Evolutionary conservation across 2,113 vertebrate genomes (phyloP), one percentile per base, ranked within the genome.

Genomic region (Trinectes maculatus): DNA sequence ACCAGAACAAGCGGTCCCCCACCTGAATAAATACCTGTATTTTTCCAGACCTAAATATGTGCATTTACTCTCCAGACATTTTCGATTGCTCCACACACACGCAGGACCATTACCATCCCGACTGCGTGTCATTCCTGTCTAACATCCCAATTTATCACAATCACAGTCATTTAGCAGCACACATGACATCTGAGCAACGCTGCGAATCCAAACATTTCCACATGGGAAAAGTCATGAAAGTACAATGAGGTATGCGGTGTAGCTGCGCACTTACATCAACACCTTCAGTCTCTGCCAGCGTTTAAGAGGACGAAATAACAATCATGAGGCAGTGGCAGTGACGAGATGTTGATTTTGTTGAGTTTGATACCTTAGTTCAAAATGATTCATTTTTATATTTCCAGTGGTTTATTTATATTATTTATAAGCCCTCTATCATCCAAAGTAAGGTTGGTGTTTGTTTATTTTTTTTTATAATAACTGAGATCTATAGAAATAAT

Each of bases 21-120:
- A 93, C 92, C 92, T 93, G 91, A 92, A 91, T 88, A 92, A 93
- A 93, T 90, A 93, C 84, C 85, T 87, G 82, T 90, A 91, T 92
- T 92, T 92, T 89, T 89, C 84, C 84, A 91, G 80, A 71, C 77
- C 87, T 90, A 90, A 92, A 92, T 90, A 89, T 90, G 89, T 86
- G 90, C 91, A 90, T 92, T 93, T 92, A 90, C 33, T 58, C 84
- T 63, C 75, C 84, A 90, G 85, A 90, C 85, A 79, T 87, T 80
- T 88, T 74, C 77, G 83, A 90, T 90, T 88, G 82, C 89, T 89
- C 29, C 74, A 52, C 77, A 89, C 77, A 85, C 74, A 88, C 75
- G 77, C 59, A 70, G 42, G 39, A 71, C 74, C 74, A 91, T 92
- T 92, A 91, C 80, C 83, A 74, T 90, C 82, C 79, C 54, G 85